A percentile compares a stretch with the other conserved stretches of the same genome.
Conservation (phyloP, 2,113 vertebrate species). For the Mus spicilegus region DNA sequence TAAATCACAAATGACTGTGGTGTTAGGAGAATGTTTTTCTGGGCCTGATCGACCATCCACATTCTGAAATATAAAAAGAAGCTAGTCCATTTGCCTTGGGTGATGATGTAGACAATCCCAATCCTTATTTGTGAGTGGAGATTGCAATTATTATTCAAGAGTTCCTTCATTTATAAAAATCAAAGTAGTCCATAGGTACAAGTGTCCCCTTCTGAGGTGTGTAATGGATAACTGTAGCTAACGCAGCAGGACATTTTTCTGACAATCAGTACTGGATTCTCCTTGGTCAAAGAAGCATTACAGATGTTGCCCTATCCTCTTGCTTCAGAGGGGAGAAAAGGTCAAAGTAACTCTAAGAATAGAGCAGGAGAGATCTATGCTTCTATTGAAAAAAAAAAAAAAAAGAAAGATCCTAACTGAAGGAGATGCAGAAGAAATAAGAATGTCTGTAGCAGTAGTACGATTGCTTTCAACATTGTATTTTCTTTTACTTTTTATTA, state of each 20-base stretch:
- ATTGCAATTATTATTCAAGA: not conserved
- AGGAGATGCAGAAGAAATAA: not conserved
- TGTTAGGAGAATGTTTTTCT: not conserved
- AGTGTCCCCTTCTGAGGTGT: not conserved
- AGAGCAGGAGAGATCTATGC: not conserved
- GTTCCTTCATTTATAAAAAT: not conserved
- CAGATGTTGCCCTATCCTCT: not conserved
- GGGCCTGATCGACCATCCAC: not conserved
- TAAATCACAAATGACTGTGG: not conserved
- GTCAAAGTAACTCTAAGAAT: not conserved
- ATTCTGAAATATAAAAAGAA: slow-evolving; percentile 24
- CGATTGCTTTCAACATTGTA: not conserved
- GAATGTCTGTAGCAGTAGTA: not conserved
- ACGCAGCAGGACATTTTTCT: not conserved
- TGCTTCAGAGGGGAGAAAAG: not conserved
- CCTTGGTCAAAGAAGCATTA: not conserved
- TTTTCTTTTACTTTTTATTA: too few species aligned
- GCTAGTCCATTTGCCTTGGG: not conserved
- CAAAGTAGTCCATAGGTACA: not conserved
- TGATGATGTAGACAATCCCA: not conserved
- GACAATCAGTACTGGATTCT: not conserved
- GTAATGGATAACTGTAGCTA: not conserved
- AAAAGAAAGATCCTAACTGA: not conserved
- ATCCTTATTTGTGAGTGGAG: not conserved
- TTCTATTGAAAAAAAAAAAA: not conserved